Percentiles rank a stretch among this genome's conserved stretches.
Conservation (phyloP, 2,797 vertebrate species). For the Enteromius mattozi region DNA sequence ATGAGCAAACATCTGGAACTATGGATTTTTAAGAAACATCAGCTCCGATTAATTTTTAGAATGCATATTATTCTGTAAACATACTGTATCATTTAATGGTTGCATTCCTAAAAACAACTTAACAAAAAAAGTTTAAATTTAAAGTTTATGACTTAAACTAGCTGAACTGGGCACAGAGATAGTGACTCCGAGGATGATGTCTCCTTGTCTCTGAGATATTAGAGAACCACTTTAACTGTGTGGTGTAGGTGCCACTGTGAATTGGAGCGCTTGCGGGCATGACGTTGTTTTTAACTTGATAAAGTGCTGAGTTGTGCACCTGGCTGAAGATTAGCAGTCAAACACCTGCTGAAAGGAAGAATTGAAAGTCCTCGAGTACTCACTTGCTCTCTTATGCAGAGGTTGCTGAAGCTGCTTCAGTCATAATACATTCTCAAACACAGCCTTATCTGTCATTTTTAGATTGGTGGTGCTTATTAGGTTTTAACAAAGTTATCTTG, state of each 20-base stretch:
- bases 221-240: conserved; percentile 70
- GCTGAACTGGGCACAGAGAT: background rate
- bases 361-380: conserved; percentile 20
- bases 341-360: conserved; percentile 70
- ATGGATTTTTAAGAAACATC: background rate
- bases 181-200: conserved; percentile 55
- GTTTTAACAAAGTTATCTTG: background rate
- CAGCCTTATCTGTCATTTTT: background rate
- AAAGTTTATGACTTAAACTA: background rate
- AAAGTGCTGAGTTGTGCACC: conserved; percentile 80
- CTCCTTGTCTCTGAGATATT: conserved; percentile 60
- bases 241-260: conserved; percentile 62
- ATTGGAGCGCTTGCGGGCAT: conserved; percentile 71
- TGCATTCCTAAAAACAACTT: background rate
- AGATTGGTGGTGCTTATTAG: background rate
- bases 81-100: background rate
- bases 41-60: background rate
- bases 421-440: conserved; percentile 1
- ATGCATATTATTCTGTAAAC: background rate
- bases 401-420: conserved; percentile 7
- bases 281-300: conserved; percentile 79
- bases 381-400: background rate
- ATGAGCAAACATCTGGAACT: background rate
- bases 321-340: conserved; percentile 74
- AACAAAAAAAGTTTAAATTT: background rate